phyloP scores from a whole-genome alignment of 2,113 vertebrate species.

The Argyrosomus japonicus region DNA sequence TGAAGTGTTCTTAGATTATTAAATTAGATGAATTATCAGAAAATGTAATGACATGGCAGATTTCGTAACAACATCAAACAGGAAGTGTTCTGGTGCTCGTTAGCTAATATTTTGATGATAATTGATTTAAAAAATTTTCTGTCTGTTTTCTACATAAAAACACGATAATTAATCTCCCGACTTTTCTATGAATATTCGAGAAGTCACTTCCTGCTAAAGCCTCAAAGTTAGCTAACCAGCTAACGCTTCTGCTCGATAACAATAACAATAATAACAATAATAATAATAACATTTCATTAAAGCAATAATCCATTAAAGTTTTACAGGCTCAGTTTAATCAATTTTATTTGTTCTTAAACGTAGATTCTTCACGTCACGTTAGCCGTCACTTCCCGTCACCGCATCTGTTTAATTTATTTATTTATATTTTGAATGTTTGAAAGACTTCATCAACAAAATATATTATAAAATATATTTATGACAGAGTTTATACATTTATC shows the following conservation, averaged over 20 bases:
- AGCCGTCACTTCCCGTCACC: neutral
- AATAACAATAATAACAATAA: neutral
- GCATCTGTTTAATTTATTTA: slow-evolving; percentile 18
- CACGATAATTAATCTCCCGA: neutral
- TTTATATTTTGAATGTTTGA: slow-evolving; percentile 11
- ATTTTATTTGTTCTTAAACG: neutral
- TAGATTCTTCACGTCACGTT: neutral
- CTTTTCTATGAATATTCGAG: neutral
- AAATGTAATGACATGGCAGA: slow-evolving; percentile 28
- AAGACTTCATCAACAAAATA: too few species aligned
- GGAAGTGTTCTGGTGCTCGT: neutral
- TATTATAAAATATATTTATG: too few species aligned
- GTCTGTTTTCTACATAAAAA: neutral
- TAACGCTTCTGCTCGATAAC: neutral
- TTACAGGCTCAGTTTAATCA: neutral
- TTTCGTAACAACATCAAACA: neutral
- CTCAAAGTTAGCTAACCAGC: neutral
- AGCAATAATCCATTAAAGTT: slow-evolving; percentile 38
- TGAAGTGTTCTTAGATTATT: slow-evolving; percentile 32
- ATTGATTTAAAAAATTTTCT: neutral
- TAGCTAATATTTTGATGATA: slow-evolving; percentile 7
- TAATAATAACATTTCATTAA: neutral
- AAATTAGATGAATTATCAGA: slow-evolving; percentile 11
- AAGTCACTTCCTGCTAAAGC: neutral
- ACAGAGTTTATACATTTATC: too few species aligned